Evolutionary conservation across 1,140 invertebrate genomes (phyloP), one percentile per base, ranked within the genome.

Genomic region (Hestina assimilis): DNA sequence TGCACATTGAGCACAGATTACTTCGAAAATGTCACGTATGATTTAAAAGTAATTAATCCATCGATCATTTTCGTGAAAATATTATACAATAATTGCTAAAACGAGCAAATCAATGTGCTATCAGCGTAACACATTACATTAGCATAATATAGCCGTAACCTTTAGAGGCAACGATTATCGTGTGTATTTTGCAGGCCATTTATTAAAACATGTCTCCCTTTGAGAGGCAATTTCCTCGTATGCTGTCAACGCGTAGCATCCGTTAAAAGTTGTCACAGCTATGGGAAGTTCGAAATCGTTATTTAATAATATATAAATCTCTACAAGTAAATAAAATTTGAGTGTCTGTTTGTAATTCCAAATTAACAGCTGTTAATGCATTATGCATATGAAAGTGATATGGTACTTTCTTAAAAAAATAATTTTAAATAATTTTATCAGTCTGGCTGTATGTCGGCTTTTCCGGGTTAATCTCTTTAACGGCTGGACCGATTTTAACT

Each of bases 101-200:
- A 38, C 15, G 33, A 19, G 33, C n/a, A 19, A 38, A 38, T 38
- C 19, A 19, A 17, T 38, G 1, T 4, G 29, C 7, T 52, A 52
- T 41, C 48, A 41, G 48, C 48, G 47, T 51, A 28, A 51, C 47
- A 5, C 21, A n/a, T 28, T 41, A 26, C 7, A 41, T 40, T 12
- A 51, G 15, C 2, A 11, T 45, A 26, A 28, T 21, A 28, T 50
- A 21, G 20, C 35, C 33, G 15, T 41, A 52, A 28, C 15, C 6
- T 41, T 41, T 52, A 9, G 8, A 52, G n/a, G n/a, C 23, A 29
- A 20, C 11, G 24, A 4, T 33, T 31, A 21, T 43, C 12, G 31
- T 19, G 19, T 31, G 8, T 23, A 47, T 15, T 48, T 47, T 33
- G 20, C 21, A 48, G 23, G 11, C n/a, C 29, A 33, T 35, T 48